phyloP scores from a whole-genome alignment of 2,113 vertebrate genomes.

The Telmatochromis brichardi region DNA sequence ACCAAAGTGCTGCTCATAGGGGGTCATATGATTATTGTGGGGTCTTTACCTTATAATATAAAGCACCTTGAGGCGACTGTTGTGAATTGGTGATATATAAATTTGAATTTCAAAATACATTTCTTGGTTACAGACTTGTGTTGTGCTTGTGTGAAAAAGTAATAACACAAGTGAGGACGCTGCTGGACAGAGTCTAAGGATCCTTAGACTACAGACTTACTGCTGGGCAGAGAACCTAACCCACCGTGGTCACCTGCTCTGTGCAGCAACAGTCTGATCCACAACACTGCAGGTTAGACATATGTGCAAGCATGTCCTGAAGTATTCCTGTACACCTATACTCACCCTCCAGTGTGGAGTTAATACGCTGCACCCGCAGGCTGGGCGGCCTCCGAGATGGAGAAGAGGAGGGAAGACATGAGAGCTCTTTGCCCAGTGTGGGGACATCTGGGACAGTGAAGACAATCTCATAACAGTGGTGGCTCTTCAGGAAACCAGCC shows the following conservation, averaged over 20 bases:
- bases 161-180: background rate
- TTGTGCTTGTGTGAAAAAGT: background rate
- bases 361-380: conserved; percentile 44
- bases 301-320: background rate
- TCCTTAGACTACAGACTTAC: background rate
- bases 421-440: conserved; percentile 56
- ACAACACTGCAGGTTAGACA: background rate
- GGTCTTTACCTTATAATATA: too few relatives aligned
- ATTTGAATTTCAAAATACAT: background rate
- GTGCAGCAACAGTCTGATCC: background rate
- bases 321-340: background rate
- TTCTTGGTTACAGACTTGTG: background rate
- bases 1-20: too few relatives aligned
- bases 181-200: background rate
- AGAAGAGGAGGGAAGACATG: conserved; percentile 28
- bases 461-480: conserved; percentile 61
- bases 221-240: background rate
- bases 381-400: conserved; percentile 22
- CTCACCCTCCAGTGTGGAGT: conserved; percentile 51
- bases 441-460: conserved; percentile 56
- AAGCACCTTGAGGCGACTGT: too few relatives aligned
- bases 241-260: background rate
- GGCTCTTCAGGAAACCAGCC: conserved; percentile 66
- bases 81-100: background rate
- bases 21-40: too few relatives aligned